Conservation (phyloP, 2,888 invertebrate genomes). For the Autographa pulchrina region DNA sequence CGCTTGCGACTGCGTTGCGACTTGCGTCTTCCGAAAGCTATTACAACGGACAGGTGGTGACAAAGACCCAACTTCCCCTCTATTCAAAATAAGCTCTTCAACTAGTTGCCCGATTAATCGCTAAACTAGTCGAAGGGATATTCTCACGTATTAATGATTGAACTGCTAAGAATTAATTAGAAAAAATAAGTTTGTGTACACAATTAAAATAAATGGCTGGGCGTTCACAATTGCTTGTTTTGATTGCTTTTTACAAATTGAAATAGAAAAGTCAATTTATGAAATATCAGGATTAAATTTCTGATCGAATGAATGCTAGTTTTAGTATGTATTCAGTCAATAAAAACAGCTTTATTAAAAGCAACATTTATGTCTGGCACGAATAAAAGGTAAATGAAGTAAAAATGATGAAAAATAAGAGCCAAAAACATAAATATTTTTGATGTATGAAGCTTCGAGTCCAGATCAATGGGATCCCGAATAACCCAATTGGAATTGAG, state of each 20-base stretch:
- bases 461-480: slow-evolving; percentile 51
- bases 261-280: slow-evolving; percentile 17
- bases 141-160: slow-evolving; percentile 37
- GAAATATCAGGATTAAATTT: slow-evolving; percentile 12
- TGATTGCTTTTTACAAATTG: slow-evolving; percentile 11
- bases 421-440: slow-evolving; percentile 37
- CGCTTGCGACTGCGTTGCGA: slow-evolving; percentile 73
- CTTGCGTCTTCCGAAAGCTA: slow-evolving; percentile 84
- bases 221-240: neutral
- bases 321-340: neutral
- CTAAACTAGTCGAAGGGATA: slow-evolving; percentile 47
- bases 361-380: neutral
- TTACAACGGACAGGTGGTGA: slow-evolving; percentile 87
- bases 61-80: slow-evolving; percentile 84
- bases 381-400: neutral
- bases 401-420: slow-evolving; percentile 12
- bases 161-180: slow-evolving; percentile 24
- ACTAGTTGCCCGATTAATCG: slow-evolving; percentile 66
- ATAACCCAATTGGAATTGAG: slow-evolving; percentile 68
- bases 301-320: slow-evolving; percentile 13
- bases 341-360: neutral
- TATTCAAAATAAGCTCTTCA: slow-evolving; percentile 63
- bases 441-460: slow-evolving; percentile 41
- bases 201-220: slow-evolving; percentile 7
- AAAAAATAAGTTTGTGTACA: slow-evolving; percentile 12